Evolutionary conservation across 2,888 invertebrate genomes (phyloP), one percentile per base, ranked within the genome.

Genomic region (Campopleginae sp.): DNA sequence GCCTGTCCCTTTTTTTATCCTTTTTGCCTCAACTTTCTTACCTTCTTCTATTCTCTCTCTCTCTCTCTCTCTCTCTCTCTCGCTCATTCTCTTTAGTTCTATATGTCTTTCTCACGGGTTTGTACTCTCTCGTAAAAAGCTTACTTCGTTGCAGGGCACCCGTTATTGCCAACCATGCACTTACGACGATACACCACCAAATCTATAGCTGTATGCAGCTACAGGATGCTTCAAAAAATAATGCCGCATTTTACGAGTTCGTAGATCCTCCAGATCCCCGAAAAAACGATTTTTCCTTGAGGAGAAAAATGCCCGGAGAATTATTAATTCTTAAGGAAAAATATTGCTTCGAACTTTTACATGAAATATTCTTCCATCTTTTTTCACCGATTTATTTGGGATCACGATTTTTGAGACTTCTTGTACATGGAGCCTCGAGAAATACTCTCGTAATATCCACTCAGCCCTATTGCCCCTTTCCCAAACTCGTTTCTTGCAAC

Each of bases 101-200:
- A 23, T 68, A n/a, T 66, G 68, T 6, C 54, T 48, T 48, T n/a
- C 54, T 48, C 51, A 38, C 38, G 51, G 19, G 27, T 63, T 81
- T 48, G 46, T 61, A 66, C 80, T 68, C 66, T 74, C 82, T 85
- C 85, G 76, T 85, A 85, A 85, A 85, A 85, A 82, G 80, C 82
- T 82, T 82, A 85, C 82, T 85, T 85, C 76, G 85, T 77, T 80
- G 85, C 79, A 65, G 76, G 51, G 48, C 80, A 27, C 75, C 63
- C 80, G 85, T 85, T 85, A 85, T 85, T 82, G 85, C 80, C 66
- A 82, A 77, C 82, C 82, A 76, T 80, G 85, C 85, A 85, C 85
- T 85, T 77, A 80, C 82, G 66, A 63, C 80, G 80, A 80, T 85
- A 82, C 82, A 85, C 82, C 75, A 72, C 72, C 65, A 72, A 66